A percentile compares a stretch with the other conserved stretches of the same genome.
Conservation (phyloP, 2,797 vertebrate genomes). For the Lithobates sylvaticus region DNA sequence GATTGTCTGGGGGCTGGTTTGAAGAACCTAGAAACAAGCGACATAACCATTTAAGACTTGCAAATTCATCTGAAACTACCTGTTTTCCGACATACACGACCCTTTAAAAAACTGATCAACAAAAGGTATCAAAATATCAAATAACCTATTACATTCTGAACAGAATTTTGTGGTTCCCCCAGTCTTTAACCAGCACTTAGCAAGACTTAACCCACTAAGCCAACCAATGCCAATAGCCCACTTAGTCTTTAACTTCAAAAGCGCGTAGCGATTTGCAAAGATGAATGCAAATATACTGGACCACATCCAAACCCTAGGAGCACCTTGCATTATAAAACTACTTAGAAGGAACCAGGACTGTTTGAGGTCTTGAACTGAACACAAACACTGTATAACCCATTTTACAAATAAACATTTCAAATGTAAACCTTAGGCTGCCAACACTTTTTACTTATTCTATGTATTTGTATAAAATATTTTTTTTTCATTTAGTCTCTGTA, state of each 20-base stretch:
- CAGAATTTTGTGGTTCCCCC: constrained; percentile 27
- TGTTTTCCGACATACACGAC: not conserved
- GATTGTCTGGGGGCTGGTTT: not conserved
- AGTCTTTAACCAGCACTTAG: constrained; percentile 43
- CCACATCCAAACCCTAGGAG: constrained; percentile 22
- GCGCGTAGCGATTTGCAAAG: constrained; percentile 3
- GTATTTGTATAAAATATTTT: constrained; percentile 30
- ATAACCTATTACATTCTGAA: constrained; percentile 30
- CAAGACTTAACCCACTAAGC: constrained; percentile 30
- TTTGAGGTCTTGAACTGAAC: constrained; percentile 41
- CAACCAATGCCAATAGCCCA: constrained; percentile 44
- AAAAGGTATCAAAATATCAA: constrained; percentile 24
- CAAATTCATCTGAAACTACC: not conserved
- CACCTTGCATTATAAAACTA: constrained; percentile 52
- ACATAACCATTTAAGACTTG: no score
- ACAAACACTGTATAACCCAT: constrained; percentile 13
- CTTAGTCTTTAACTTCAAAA: constrained; percentile 55
- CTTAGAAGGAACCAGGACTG: constrained; percentile 13
- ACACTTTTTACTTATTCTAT: constrained; percentile 2
- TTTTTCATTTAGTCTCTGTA: constrained; percentile 32
- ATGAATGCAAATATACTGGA: constrained; percentile 19
- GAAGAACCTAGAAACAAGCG: not conserved
- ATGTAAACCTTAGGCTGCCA: constrained; percentile 7
- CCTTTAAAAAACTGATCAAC: not conserved
- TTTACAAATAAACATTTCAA: constrained; percentile 35